Percentiles rank a stretch among this genome's conserved stretches.
Conservation (phyloP, 2,113 vertebrate species). For the Collichthys lucidus region DNA sequence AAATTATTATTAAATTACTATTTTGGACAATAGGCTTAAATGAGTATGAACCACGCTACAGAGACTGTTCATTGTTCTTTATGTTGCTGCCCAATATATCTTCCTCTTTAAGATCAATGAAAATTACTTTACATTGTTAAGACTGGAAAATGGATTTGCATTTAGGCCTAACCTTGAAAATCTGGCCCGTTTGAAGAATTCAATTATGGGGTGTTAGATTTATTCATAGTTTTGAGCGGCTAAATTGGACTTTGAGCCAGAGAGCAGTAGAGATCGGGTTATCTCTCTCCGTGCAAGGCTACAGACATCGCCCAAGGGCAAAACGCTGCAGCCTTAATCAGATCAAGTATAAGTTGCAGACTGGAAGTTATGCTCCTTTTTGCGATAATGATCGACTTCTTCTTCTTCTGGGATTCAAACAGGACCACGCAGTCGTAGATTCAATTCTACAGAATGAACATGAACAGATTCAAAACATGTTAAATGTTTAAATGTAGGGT, state of each 20-base stretch:
- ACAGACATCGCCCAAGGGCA: slow-evolving; percentile 74
- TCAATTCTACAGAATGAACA: slow-evolving; percentile 8
- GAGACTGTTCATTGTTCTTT: slow-evolving; percentile 32
- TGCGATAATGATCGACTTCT: slow-evolving; percentile 57
- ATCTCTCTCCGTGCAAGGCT: slow-evolving; percentile 57
- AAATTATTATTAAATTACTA: neutral
- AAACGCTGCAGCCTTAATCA: slow-evolving; percentile 70
- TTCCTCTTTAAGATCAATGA: slow-evolving; percentile 44
- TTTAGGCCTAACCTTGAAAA: slow-evolving; percentile 76
- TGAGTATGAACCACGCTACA: slow-evolving; percentile 22
- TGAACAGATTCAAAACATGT: slow-evolving; percentile 17
- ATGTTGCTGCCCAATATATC: slow-evolving; percentile 30
- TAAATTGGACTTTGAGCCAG: slow-evolving; percentile 72
- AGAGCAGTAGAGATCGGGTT: slow-evolving; percentile 66
- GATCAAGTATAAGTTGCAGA: slow-evolving; percentile 70
- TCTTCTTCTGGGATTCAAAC: slow-evolving; percentile 48
- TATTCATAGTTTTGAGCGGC: slow-evolving; percentile 74
- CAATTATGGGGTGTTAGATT: slow-evolving; percentile 77
- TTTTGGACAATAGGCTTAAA: slow-evolving; percentile 18
- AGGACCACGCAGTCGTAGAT: slow-evolving; percentile 32
- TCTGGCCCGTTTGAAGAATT: slow-evolving; percentile 74
- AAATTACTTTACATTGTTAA: slow-evolving; percentile 59
- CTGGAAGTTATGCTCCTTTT: slow-evolving; percentile 69
- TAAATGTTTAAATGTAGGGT: neutral
- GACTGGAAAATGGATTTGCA: slow-evolving; percentile 68